Base-by-base conservation (phyloP, 2,797 vertebrate genomes). In the Pelobates cultripes region DNA sequence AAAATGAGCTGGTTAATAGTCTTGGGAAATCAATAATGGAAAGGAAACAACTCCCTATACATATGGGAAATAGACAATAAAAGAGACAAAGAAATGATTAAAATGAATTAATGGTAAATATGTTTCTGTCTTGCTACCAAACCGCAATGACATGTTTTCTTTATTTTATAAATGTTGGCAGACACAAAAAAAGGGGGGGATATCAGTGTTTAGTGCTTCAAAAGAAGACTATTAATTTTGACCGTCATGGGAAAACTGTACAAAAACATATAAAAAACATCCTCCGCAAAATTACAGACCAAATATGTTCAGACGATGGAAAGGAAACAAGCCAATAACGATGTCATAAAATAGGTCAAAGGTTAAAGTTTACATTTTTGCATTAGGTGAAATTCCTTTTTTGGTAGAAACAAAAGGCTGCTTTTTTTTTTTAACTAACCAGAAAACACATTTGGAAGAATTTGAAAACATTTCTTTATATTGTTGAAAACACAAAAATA, bases 111-210 rank as follows among this genome's bases (percentile, higher is more conserved):
- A 74, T 28, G 73, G 64, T 43, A 75, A 79, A 79, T 84, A 75
- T 76, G 71, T 73, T 57, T 13, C 57, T 75, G 71, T 63, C 81
- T 78, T 7, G 12, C n/a, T 51, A 74, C 81, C 77, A 83, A 55
- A 70, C 71, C 66, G 55, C 67, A 57, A 14, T 60, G 28, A 9
- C 47, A 64, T 64, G 44, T 75, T 75, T 71, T 75, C 77, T 71
- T 79, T 84, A 72, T 79, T 75, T 84, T 55, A 75, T 47, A 70
- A 84, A 79, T 53, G 45, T 79, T 79, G 77, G 82, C 82, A 79
- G 7, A n/a, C 40, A 75, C 5, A 67, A 84, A 79, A 79, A 53
- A 44, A 66, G 2, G 70, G 57, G 55, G 71, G 66, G 67, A 79
- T 74, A 79, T 79, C 45, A 15, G 40, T 3, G 57, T 83, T 79